Base-by-base conservation (phyloP, 2,113 vertebrate genomes). In the Oxyura jamaicensis region DNA sequence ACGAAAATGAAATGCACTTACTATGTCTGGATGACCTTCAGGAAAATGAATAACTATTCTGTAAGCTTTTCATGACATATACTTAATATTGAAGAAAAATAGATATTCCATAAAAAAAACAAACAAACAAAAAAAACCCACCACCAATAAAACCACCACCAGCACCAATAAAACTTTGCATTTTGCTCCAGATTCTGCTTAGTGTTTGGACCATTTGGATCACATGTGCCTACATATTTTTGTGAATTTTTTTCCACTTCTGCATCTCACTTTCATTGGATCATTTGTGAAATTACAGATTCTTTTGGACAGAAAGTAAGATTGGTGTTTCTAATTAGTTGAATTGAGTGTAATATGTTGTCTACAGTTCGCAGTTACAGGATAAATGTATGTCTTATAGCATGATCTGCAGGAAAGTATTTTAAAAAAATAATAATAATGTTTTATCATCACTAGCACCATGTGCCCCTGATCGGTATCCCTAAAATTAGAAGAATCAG, bases 1-100 rank as follows among this genome's bases (percentile, higher is more conserved):
- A 95, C 65, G 92, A 89, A 96, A 97, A 96, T 93, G 74, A 91
- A 94, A 97, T 86, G 73, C 87, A 96, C 92, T 94, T 79, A 68
- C 58, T 50, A 5, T 86, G 73, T 73, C 92, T 78, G 80, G 48
- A 33, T 95, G 95, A 96, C 95, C 95, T 96, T 96, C 88, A 94
- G 80, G 66, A 95, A 91, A 82, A 87, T 91, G 92, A 97, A 29
- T 81, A 96, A 95, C 66, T 86, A 18, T 75, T 95, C 78, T 89
- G 69, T 72, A 91, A 90, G 72, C 48, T 78, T 91, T 72, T 68
- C 73, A 31, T 92, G 95, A 82, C 88, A 90, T 63, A 39, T 17
- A 55, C 13, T 58, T 73, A 26, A 79, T 88, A 84, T 4, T 87
- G 86, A 96, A 87, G 50, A 92, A 91, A 59, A 68, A 28, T 29